Evolutionary conservation across 2,797 vertebrate genomes (phyloP), one percentile per base, ranked within the genome.

Genomic region (Lepus townsendii): DNA sequence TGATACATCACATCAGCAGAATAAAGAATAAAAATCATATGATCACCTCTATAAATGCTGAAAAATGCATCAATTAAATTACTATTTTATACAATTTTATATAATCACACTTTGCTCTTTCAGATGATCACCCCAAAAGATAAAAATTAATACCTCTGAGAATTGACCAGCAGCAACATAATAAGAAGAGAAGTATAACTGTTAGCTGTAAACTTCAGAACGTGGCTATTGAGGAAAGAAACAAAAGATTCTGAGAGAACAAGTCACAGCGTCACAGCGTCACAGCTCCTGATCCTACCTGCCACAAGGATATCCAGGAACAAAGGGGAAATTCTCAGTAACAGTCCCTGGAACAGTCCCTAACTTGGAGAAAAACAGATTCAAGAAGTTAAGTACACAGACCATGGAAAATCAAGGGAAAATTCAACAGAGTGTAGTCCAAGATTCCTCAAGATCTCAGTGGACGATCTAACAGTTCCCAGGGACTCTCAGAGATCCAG

Each of bases 121-220:
- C 42, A 69, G 38, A 69, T 91, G 66, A 88, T 11, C 16, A 63
- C 78, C 77, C 78, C 50, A 83, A 27, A 83, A 88, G 38, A 60
- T 66, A 42, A 72, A 42, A 52, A 54, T 77, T 66, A 88, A 76
- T 11, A 72, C 3, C 62, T 42, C 75, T 76, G n/a, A 83, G 92
- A 94, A 47, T 79, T 38, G 38, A 84, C n/a, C 68, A 88, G 54
- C 32, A 90, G 68, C 20, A 76, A 30, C 50, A 75, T 20, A 88
- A 30, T 78, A 90, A 73, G 42, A 65, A 88, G 89, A 87, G 42
- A 22, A 1, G 2, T 65, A 7, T 68, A 88, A n/a, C 62, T 50
- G 17, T 62, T 65, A 57, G 84, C 60, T 57, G 65, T 14, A 60
- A 42, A 85, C 20, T 85, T 76, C 32, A 52, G 75, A 88, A 38